These are phyloP conservation scores for Daboia siamensis DNA, from an alignment of 2,113 vertebrate genomes.

Conservation along the genomic window DNA sequence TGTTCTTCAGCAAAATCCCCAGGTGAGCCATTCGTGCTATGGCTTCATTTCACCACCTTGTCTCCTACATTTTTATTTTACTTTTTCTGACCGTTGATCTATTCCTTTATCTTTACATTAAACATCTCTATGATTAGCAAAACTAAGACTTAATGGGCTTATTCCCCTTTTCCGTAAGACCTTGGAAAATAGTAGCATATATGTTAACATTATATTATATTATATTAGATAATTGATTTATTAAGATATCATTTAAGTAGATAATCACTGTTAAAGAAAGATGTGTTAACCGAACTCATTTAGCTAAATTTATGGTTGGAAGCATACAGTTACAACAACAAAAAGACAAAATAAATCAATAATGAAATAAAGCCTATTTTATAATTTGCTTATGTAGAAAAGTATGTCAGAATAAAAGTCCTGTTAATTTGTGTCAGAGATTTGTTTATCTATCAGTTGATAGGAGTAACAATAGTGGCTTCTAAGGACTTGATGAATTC, in stretches of 20 bases:
- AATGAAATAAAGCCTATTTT: neutral
- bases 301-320: neutral
- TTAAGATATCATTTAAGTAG: conserved; percentile 2
- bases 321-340: neutral
- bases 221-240: neutral
- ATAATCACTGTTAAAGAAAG: neutral
- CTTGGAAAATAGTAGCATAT: neutral
- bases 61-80: conserved; percentile 59
- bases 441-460: neutral
- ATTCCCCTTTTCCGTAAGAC: neutral
- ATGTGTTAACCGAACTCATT: neutral
- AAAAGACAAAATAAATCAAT: neutral
- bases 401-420: neutral
- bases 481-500: neutral
- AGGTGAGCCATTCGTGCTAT: conserved; percentile 79
- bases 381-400: neutral
- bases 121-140: conserved; percentile 15
- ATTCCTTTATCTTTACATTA: conserved; percentile 38
- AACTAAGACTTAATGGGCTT: neutral
- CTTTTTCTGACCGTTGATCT: conserved; percentile 55
- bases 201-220: neutral
- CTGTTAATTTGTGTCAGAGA: neutral
- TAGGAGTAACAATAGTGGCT: neutral
- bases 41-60: conserved; percentile 66
- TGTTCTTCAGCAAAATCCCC: conserved; percentile 87